Conservation (phyloP, 2,888 invertebrate genomes). For the Apamea epomidion region DNA sequence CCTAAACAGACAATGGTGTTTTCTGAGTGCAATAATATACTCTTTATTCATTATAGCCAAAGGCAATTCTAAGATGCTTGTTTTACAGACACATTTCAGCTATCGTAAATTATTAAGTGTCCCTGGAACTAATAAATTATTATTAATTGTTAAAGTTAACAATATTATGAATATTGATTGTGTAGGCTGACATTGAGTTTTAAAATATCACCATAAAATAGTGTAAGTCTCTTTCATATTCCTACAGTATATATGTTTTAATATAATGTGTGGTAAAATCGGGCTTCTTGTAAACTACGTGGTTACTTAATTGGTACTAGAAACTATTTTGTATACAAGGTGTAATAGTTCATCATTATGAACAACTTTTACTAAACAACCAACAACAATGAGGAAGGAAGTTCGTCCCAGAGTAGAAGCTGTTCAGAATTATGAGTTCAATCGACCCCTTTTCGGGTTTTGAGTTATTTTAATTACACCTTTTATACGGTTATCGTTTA, state of each 20-base stretch:
- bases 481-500: neutral
- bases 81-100: constrained; percentile 63
- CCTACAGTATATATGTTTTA: constrained; percentile 62
- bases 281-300: constrained; percentile 22
- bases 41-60: constrained; percentile 82
- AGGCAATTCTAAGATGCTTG: constrained; percentile 78
- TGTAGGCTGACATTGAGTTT: constrained; percentile 54
- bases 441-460: neutral
- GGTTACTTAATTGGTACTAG: constrained; percentile 21
- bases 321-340: neutral
- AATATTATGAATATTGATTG: constrained; percentile 56
- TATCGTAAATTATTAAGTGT: constrained; percentile 58
- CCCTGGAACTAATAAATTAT: constrained; percentile 52
- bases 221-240: constrained; percentile 36
- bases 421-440: neutral
- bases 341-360: neutral
- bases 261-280: constrained; percentile 46
- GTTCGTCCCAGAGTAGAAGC: neutral
- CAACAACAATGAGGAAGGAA: neutral
- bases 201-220: constrained; percentile 50
- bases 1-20: constrained; percentile 80
- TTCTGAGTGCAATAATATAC: constrained; percentile 84
- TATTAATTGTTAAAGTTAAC: constrained; percentile 50
- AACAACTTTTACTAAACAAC: neutral
- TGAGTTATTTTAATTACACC: neutral